phyloP scores from a whole-genome alignment of 2,888 invertebrate genomes.

The Xylophagus ater region DNA sequence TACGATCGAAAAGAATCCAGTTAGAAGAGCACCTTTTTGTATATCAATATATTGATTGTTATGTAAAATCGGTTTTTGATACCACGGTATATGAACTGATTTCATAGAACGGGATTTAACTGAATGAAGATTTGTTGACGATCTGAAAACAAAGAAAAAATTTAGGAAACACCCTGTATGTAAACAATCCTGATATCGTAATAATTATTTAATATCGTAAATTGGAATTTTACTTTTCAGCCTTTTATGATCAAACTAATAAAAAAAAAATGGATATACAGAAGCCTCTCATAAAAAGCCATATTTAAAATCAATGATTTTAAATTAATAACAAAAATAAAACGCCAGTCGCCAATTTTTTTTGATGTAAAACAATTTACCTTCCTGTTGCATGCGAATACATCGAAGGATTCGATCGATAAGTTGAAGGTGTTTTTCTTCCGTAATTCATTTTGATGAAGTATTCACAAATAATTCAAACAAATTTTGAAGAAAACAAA shows the following conservation, averaged over 20 bases:
- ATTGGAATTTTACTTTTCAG: too few species aligned
- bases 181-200: neutral
- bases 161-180: neutral
- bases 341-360: neutral
- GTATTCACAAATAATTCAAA: too few species aligned
- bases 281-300: neutral
- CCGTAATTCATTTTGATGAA: conserved; percentile 63
- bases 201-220: neutral
- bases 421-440: conserved; percentile 70
- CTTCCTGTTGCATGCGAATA: conserved; percentile 76
- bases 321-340: neutral
- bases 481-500: too few species aligned
- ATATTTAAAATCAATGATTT: neutral
- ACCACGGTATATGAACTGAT: conserved; percentile 75
- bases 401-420: conserved; percentile 72
- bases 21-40: conserved; percentile 69
- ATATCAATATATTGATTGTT: conserved; percentile 73
- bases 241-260: too few species aligned
- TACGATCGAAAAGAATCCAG: conserved; percentile 70
- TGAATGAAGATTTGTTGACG: conserved; percentile 70
- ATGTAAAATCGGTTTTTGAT: conserved; percentile 70
- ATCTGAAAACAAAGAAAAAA: conserved; percentile 39
- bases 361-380: conserved; percentile 28
- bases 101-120: conserved; percentile 58
- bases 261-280: neutral